phyloP scores from a whole-genome alignment of 2,113 vertebrate genomes.

The Oreamnos americanus region DNA sequence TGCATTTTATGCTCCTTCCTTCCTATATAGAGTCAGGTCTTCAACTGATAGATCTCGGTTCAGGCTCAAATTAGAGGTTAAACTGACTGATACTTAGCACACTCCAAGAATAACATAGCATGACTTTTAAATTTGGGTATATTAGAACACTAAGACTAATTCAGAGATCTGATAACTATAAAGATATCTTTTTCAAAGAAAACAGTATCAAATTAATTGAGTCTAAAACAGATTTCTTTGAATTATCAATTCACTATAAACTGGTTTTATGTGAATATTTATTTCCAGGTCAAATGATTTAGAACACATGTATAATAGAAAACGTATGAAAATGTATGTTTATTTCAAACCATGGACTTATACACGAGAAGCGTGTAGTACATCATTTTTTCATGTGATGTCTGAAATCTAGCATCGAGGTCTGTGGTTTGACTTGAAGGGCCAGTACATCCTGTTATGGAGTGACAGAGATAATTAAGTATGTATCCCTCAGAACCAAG shows the following conservation, averaged over 20 bases:
- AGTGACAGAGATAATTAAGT: not conserved
- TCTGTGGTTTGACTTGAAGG: not conserved
- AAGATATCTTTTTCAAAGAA: not conserved
- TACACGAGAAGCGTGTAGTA: not conserved
- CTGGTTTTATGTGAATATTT: not conserved
- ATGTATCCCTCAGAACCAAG: not conserved
- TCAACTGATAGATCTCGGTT: not conserved
- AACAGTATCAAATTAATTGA: not conserved
- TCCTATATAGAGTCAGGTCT: not conserved
- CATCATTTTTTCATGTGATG: not conserved
- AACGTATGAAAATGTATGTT: not conserved
- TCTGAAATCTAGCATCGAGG: not conserved
- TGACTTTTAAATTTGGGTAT: not conserved
- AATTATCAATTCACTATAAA: not conserved
- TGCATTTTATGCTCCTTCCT: not conserved
- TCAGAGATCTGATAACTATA: not conserved
- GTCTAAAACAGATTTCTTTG: not conserved
- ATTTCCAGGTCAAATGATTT: not conserved
- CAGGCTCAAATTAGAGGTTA: too few species aligned
- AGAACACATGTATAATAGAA: not conserved
- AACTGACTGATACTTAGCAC: not conserved
- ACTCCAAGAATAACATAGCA: not conserved
- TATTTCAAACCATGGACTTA: not conserved
- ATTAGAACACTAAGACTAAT: not conserved
- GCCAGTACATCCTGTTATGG: accelerated